Evolutionary conservation across 2,797 vertebrate species (phyloP), one percentile per base, ranked within the genome.

Genomic region (Enteromius thamalakanensis): DNA sequence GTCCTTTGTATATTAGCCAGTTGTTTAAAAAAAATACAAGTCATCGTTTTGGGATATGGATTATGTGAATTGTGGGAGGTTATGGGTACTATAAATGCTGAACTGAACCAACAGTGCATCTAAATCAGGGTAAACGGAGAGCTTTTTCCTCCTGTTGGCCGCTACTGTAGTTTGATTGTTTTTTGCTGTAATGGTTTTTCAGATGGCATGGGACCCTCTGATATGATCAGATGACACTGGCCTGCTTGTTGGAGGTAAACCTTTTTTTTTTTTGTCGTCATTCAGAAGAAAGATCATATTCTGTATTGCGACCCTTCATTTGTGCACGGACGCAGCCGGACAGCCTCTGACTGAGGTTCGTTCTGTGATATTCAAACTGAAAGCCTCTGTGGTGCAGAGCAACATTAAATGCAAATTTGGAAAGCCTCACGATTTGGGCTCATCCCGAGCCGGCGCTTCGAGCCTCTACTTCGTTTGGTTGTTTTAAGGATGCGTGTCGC

Each of bases 91-190:
- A 37, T 37, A 70, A 55, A 23, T 62, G 82, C 82, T 79, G 76
- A 81, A 89, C 64, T 26, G 79, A 91, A 92, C 80, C 69, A 89
- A 90, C 90, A 87, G 79, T 87, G 82, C 87, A 80, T 90, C 83
- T 87, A 91, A 91, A 92, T 93, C 92, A 92, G 92, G 92, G 92
- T 94, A 88, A 90, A 90, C 87, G 3, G 76, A 84, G 86, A 82
- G 81, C 90, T 83, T 69, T 91, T 86, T 79, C 80, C 89, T 88
- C 85, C 89, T 85, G 85, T 91, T 90, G 89, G 86, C 89, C 88
- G 85, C 85, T 88, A 81, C 67, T 79, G 55, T 32, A 71, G 47
- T 80, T 49, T 74, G 58, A 45, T 72, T 79, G 12, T 45, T 45
- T 45, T 81, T 83, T 77, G 71, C 60, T 65, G 64, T 76, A 72